Conservation (phyloP, 2,113 vertebrate genomes). For the Orthonyx spaldingii region DNA sequence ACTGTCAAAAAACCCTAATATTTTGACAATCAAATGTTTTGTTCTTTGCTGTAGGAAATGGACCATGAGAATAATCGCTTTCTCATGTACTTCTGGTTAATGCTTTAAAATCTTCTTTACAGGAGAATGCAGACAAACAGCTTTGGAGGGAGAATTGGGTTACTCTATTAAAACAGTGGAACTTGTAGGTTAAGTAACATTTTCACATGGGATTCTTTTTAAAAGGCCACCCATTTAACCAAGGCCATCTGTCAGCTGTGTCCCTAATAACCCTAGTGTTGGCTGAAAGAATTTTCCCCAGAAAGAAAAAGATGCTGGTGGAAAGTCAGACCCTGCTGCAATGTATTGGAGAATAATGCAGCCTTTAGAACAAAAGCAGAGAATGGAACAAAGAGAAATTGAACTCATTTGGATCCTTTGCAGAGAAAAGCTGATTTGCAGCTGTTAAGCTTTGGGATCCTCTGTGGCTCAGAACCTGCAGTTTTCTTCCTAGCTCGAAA, state of each 20-base stretch:
- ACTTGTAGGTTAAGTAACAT: slow-evolving; percentile 68
- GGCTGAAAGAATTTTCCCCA: slow-evolving; percentile 21
- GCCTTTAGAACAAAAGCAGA: neutral
- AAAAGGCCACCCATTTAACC: slow-evolving; percentile 45
- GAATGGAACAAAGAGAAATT: slow-evolving; percentile 37
- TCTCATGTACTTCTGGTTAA: slow-evolving; percentile 65
- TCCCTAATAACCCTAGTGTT: neutral
- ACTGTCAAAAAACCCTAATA: neutral
- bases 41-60: slow-evolving; percentile 48
- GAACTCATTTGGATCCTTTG: neutral
- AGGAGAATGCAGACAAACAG: slow-evolving; percentile 47
- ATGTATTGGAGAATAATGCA: neutral
- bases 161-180: slow-evolving; percentile 36
- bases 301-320: slow-evolving; percentile 32
- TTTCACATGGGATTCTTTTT: slow-evolving; percentile 59
- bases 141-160: slow-evolving; percentile 49
- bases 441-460: neutral
- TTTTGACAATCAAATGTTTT: slow-evolving; percentile 24
- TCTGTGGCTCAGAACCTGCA: neutral
- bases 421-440: slow-evolving; percentile 28
- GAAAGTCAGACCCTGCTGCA: slow-evolving; percentile 28
- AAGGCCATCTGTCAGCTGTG: slow-evolving; percentile 44
- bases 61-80: slow-evolving; percentile 56
- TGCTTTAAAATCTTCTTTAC: slow-evolving; percentile 69
- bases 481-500: neutral